Conservation (phyloP, 1,140 invertebrate genomes). For the Drosophila chauvacae region DNA sequence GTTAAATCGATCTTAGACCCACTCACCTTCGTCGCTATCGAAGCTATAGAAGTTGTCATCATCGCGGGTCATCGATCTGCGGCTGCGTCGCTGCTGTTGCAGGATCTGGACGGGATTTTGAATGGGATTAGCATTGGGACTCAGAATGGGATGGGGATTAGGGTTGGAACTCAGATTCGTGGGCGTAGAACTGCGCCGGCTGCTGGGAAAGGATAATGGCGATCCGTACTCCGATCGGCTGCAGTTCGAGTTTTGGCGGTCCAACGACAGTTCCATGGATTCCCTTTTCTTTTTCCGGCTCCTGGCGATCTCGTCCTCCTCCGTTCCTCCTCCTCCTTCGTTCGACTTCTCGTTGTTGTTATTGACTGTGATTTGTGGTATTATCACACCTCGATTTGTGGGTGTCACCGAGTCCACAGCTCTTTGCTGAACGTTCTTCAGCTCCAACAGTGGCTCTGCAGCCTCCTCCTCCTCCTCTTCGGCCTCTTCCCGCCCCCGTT, state of each 20-base stretch:
- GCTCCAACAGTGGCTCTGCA: conserved; percentile 2
- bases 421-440: conserved; percentile 3
- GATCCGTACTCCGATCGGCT: conserved; percentile 71
- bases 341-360: not conserved
- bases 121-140: conserved; percentile 10
- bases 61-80: conserved; percentile 75
- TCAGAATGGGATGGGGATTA: not conserved
- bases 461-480: not conserved
- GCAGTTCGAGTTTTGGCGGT: conserved; percentile 70
- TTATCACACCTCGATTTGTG: conserved; percentile 45
- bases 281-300: conserved; percentile 13
- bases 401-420: conserved; percentile 33
- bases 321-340: not conserved
- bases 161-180: conserved; percentile 24
- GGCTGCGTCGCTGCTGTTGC: conserved; percentile 47
- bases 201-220: conserved; percentile 55
- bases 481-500: not conserved
- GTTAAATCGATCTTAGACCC: not conserved
- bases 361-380: conserved; percentile 66
- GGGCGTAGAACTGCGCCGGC: conserved; percentile 54
- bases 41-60: conserved; percentile 82
- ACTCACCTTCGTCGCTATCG: conserved; percentile 82
- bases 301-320: not conserved
- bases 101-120: conserved; percentile 17
- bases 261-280: conserved; percentile 25